These are phyloP conservation scores for Calonectris borealis DNA, from an alignment of 2,113 vertebrate genomes.

Conservation along the genomic window DNA sequence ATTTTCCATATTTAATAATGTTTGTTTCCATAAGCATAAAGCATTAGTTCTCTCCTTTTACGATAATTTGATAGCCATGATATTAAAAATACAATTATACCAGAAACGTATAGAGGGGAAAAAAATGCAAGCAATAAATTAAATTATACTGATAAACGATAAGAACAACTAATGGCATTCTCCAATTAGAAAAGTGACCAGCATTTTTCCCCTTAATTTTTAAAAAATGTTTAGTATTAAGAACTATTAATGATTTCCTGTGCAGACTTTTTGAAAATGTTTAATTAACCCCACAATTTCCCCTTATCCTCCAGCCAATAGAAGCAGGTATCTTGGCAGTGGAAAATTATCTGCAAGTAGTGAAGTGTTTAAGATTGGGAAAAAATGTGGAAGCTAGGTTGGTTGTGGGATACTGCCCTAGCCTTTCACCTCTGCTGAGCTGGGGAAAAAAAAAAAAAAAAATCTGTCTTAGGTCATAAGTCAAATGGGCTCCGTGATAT, in stretches of 20 bases:
- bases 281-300: neutral
- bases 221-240: neutral
- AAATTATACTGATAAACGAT: neutral
- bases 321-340: neutral
- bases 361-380: neutral
- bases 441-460: neutral
- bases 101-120: neutral
- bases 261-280: neutral
- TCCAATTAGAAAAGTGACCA: neutral
- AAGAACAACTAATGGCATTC: neutral
- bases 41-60: neutral
- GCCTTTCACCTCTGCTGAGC: conserved; percentile 18
- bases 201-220: neutral
- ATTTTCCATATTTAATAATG: neutral
- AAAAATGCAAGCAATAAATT: neutral
- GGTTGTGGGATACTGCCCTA: neutral
- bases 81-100: neutral
- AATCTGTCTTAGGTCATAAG: neutral
- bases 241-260: neutral
- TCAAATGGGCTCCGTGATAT: neutral
- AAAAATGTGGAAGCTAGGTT: neutral
- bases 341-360: neutral
- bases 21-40: neutral
- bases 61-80: neutral
- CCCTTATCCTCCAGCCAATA: neutral